Conservation (phyloP, 2,113 vertebrate genomes). For the Mormoops blainvillei region DNA sequence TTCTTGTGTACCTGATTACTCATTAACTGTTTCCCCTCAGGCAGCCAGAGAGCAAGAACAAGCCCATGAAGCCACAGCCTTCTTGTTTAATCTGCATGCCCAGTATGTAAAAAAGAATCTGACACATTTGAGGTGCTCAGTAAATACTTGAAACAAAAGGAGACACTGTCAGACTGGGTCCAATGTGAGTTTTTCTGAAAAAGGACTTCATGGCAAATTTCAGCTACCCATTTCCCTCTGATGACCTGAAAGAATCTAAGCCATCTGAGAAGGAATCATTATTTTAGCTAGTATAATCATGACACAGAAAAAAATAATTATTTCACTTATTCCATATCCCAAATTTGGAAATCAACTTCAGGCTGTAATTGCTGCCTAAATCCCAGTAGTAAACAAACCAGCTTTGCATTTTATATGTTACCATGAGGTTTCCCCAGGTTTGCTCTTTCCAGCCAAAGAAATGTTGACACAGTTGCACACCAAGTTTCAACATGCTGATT, state of each 20-base stretch:
- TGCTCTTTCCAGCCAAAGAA: conserved; percentile 79
- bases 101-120: not conserved
- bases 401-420: conserved; percentile 80
- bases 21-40: not conserved
- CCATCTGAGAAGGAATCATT: conserved; percentile 30
- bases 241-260: conserved; percentile 31
- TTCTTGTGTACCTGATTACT: not conserved
- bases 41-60: not conserved
- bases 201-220: not conserved
- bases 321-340: conserved; percentile 75
- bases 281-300: conserved; percentile 70
- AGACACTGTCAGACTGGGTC: not conserved
- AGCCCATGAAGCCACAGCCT: not conserved
- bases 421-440: conserved; percentile 77
- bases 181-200: not conserved
- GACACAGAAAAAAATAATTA: conserved; percentile 71
- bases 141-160: conserved; percentile 23
- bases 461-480: conserved; percentile 86
- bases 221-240: conserved; percentile 20
- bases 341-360: conserved; percentile 72
- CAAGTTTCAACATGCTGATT: conserved; percentile 84
- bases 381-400: conserved; percentile 81
- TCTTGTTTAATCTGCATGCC: not conserved
- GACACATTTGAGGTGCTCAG: not conserved
- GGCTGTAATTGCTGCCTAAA: conserved; percentile 78